Evolutionary conservation across 1,140 invertebrate genomes (phyloP), one percentile per base, ranked within the genome.

Genomic region (Drosophila sturtevanti): DNA sequence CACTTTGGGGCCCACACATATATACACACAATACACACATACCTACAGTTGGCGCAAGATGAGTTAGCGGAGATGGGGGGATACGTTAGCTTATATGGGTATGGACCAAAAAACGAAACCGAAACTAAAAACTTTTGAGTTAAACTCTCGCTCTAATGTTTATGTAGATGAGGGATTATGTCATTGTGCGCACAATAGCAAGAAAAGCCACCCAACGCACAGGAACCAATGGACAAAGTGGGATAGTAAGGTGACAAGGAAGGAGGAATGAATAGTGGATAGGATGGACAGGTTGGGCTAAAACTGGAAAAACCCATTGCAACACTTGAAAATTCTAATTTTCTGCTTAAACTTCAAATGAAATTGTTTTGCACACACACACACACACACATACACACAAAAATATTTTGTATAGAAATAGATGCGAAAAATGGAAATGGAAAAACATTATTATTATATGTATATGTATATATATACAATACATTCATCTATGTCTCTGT

Each of bases 121-220:
- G 82, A 89, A 89, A 89, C 84, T 89, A 89, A 89, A 89, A 89
- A 89, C 80, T 89, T 89, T 89, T 89, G 80, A 89, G 84, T 89
- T 87, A 89, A 89, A 89, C 89, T 89, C 85, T 76, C 68, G 80
- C 80, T 84, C 79, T 89, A 89, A 89, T 89, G 85, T 89, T 89
- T 89, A 89, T 89, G 84, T 84, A 89, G 84, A 89, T 89, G 84
- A 89, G 84, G 85, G 84, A 89, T 89, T 89, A 89, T 89, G 84
- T 89, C 85, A 84, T 89, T 89, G 84, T 89, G 80, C 81, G 72
- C 71, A 68, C 59, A 73, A 55, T 68, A 63, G 63, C 58, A 77
- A 74, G 59, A 52, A 77, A 18, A 62, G 69, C 61, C 64, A 54
- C 61, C 63, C 58, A 52, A 63, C 52, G 27, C 27, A 31, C 27